Percentiles rank a stretch among this genome's conserved stretches.
These are phyloP conservation scores for Pseudorectes ferrugineus DNA, from an alignment of 2,113 vertebrate species.

Conservation along the genomic window DNA sequence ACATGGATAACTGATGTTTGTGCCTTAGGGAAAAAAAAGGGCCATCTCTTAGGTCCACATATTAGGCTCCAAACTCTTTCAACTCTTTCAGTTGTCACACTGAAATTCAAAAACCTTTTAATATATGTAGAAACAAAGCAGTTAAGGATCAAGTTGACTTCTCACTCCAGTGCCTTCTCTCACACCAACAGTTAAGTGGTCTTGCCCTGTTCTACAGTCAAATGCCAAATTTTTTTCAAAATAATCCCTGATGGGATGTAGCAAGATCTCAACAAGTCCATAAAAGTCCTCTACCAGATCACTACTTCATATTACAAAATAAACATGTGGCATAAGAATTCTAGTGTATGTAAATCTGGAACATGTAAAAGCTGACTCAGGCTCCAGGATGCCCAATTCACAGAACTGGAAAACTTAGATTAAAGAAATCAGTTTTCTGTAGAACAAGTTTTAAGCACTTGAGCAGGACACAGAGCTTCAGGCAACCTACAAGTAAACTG, in stretches of 20 bases:
- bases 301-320: neutral
- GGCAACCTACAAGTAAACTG: neutral
- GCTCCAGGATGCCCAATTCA: neutral
- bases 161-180: neutral
- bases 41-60: neutral
- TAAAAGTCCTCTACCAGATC: neutral
- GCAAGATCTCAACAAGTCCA: neutral
- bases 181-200: neutral
- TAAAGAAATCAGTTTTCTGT: neutral
- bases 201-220: neutral
- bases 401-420: neutral
- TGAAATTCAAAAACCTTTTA: neutral
- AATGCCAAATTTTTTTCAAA: neutral
- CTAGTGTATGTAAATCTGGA: accelerated
- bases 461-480: neutral
- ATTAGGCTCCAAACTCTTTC: neutral
- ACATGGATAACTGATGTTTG: neutral
- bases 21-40: neutral
- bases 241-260: neutral
- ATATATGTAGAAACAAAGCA: neutral
- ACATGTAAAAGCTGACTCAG: neutral
- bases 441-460: neutral
- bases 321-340: neutral
- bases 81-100: neutral
- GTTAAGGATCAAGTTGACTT: neutral